phyloP scores from a whole-genome alignment of 2,113 vertebrate species.

The Pelmatolapia mariae region DNA sequence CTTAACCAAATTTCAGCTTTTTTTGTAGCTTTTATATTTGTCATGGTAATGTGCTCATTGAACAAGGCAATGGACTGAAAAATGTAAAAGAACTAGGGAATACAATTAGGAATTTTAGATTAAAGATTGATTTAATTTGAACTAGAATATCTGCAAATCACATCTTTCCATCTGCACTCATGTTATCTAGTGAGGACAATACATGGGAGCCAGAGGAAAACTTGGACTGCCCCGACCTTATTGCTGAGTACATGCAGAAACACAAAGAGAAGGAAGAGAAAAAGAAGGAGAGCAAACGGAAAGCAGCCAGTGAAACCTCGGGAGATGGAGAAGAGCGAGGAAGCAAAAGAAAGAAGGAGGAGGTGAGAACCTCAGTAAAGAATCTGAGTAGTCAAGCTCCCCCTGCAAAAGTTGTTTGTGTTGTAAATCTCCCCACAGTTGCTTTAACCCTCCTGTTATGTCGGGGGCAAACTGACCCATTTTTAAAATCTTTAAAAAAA shows the following conservation, averaged over 20 bases:
- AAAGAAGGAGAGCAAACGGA: constrained; percentile 83
- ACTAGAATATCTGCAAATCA: background rate
- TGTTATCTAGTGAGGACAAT: constrained; percentile 85
- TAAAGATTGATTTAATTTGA: background rate
- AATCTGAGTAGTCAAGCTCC: background rate
- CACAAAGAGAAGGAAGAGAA: constrained; percentile 85
- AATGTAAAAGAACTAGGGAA: background rate
- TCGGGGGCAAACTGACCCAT: background rate
- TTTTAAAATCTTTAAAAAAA: background rate
- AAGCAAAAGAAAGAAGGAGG: constrained; percentile 95
- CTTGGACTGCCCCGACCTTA: constrained; percentile 95
- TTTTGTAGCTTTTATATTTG: background rate
- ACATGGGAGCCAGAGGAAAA: constrained; percentile 98
- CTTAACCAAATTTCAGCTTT: background rate
- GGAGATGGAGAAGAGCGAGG: constrained; percentile 86
- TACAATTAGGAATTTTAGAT: background rate
- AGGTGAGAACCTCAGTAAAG: constrained; percentile 71
- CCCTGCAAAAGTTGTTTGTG: background rate
- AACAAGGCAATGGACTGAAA: background rate
- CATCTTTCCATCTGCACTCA: background rate
- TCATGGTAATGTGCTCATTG: background rate
- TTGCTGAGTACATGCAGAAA: constrained; percentile 89
- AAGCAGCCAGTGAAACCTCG: constrained; percentile 73
- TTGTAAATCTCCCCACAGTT: background rate
- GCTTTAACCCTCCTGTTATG: background rate